Conservation (phyloP, 2,888 invertebrate species). For the Parnassius apollo region DNA sequence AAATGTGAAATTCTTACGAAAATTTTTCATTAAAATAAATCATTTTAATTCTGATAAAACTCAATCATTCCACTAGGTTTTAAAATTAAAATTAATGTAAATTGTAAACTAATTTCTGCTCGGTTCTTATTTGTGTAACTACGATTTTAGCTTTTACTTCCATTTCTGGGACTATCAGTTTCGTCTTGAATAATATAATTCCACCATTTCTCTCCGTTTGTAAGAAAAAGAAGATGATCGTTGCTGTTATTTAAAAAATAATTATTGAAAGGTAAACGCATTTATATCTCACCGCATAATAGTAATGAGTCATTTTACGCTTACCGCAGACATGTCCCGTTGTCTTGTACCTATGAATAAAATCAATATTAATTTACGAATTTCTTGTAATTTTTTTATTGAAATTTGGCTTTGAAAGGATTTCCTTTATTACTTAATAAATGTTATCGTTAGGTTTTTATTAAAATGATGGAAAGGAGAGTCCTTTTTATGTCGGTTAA, state of each 20-base stretch:
- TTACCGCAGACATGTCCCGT: constrained; percentile 17
- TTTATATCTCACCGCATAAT: neutral
- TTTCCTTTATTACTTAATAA: too few relatives aligned
- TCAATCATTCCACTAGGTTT: constrained; percentile 9
- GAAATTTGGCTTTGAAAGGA: too few relatives aligned
- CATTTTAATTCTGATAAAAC: constrained; percentile 4
- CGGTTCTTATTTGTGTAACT: neutral
- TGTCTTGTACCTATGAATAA: constrained; percentile 12
- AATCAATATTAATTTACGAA: constrained; percentile 14
- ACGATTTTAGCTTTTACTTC: neutral
- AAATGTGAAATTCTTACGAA: constrained; percentile 3
- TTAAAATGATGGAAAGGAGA: neutral
- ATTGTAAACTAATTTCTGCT: neutral
- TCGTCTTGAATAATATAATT: too few relatives aligned
- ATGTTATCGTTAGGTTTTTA: neutral
- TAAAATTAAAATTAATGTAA: neutral
- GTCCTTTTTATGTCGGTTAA: too few relatives aligned
- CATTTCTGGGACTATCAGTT: too few relatives aligned
- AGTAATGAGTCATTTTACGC: constrained; percentile 36
- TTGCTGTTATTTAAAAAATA: constrained; percentile 30
- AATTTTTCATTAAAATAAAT: neutral
- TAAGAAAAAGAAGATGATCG: constrained; percentile 39
- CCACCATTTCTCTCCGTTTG: constrained; percentile 1
- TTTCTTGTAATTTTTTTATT: too few relatives aligned
- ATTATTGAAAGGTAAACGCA: constrained; percentile 32